Conservation (phyloP, 2,888 invertebrate species). For the Ophion obscuratus region DNA sequence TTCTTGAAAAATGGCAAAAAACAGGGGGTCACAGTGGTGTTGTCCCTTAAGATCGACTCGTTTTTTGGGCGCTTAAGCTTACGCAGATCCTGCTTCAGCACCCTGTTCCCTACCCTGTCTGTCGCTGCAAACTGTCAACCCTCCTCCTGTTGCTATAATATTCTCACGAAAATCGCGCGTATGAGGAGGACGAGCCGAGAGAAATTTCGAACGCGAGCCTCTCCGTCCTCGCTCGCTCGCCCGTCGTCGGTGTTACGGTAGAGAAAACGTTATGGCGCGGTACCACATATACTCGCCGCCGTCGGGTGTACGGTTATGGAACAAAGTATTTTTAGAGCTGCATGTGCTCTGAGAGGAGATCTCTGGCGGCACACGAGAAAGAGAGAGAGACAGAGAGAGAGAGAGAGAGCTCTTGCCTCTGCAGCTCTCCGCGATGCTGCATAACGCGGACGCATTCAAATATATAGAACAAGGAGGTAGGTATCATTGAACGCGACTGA, state of each 20-base stretch:
- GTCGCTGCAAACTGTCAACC: not conserved
- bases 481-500: conserved; percentile 37
- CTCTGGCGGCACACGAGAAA: conserved; percentile 23
- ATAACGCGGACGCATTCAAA: conserved; percentile 7
- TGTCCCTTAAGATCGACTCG: no score
- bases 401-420: not conserved
- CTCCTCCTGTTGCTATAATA: not conserved
- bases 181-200: not conserved
- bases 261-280: conserved; percentile 42
- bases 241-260: conserved; percentile 18
- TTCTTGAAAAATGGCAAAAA: no score
- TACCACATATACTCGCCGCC: conserved; percentile 16
- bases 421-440: not conserved
- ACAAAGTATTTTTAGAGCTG: conserved; percentile 64
- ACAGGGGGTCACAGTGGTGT: no score
- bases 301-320: conserved; percentile 61
- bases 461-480: not conserved
- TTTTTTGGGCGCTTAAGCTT: no score
- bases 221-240: not conserved
- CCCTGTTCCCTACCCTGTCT: not conserved
- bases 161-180: not conserved
- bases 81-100: not conserved
- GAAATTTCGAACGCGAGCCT: conserved; percentile 23
- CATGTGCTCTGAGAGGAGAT: conserved; percentile 51
- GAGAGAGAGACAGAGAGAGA: not conserved